These are phyloP conservation scores for Scyliorhinus canicula DNA, from an alignment of 2,797 vertebrate species.

Conservation along the genomic window DNA sequence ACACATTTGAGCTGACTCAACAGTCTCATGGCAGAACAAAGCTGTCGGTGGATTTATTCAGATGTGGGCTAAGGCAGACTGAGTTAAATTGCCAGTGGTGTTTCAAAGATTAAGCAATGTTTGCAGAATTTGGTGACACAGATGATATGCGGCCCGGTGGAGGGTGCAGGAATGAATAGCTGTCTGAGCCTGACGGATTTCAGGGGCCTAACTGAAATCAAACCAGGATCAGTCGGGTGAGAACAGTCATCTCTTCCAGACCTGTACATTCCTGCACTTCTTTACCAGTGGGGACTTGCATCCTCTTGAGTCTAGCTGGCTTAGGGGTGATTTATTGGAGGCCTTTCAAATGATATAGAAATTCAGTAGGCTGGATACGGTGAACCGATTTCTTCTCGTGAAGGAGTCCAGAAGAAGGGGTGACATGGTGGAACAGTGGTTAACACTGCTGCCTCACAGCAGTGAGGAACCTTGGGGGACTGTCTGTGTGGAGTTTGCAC, in stretches of 20 bases:
- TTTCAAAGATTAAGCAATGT: background rate
- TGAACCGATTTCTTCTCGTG: background rate
- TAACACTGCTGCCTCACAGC: no score
- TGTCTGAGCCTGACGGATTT: background rate
- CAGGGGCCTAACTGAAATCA: background rate
- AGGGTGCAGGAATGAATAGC: background rate
- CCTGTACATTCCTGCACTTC: background rate
- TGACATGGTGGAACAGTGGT: no score
- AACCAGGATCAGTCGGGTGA: background rate
- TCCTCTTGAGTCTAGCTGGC: background rate
- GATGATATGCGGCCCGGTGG: background rate
- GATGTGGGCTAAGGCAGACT: background rate
- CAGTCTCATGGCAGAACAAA: background rate
- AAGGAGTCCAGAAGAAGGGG: background rate
- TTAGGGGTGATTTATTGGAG: background rate
- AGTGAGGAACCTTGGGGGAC: no score
- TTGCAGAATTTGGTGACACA: background rate
- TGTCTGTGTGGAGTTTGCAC: no score
- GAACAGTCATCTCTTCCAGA: background rate
- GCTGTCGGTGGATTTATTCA: background rate
- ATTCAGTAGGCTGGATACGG: background rate
- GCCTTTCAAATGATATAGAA: background rate
- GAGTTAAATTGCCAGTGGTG: background rate
- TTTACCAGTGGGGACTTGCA: background rate
- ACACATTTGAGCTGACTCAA: background rate